A percentile compares a stretch with the other conserved stretches of the same genome.
Evolutionary conservation across 23 tunicate species (phyloP).

Genomic region (Trididemnum miniatum): DNA sequence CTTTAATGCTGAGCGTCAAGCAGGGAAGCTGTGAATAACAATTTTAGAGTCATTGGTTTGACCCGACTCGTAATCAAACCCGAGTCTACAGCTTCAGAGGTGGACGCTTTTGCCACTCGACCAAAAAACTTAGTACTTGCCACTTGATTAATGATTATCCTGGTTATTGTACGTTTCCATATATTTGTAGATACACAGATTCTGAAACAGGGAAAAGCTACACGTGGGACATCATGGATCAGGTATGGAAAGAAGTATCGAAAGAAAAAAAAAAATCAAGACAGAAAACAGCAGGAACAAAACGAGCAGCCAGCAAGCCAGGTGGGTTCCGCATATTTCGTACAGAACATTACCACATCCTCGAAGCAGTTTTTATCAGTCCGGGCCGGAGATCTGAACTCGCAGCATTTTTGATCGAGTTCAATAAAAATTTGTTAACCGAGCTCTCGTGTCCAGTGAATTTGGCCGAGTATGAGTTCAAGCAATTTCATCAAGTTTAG

Average conservation of each 20-base stretch:
- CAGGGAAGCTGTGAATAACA: neutral
- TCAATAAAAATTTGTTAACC: no score
- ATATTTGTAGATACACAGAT: conserved; percentile 71
- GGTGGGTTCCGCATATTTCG: conserved; percentile 18
- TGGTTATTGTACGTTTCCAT: no score
- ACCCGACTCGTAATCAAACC: neutral
- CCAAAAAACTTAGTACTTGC: no score
- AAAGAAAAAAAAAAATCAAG: conserved; percentile 9
- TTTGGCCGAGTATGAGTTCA: no score
- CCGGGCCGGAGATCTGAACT: no score
- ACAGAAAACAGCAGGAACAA: conserved; percentile 23
- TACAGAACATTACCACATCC: no score
- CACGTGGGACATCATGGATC: conserved; percentile 42
- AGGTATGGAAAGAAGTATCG: conserved; percentile 41
- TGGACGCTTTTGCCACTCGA: no score
- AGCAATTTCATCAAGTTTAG: no score
- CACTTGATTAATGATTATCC: no score
- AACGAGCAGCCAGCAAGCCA: conserved; percentile 43
- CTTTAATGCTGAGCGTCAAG: neutral
- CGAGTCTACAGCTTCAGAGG: neutral
- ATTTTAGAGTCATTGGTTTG: neutral
- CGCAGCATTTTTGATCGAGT: no score
- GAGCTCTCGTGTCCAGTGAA: no score
- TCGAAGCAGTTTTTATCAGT: no score
- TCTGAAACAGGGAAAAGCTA: conserved; percentile 51